Evolutionary conservation across 2,113 vertebrate species (phyloP).

Genomic region (Oryzias woworae): DNA sequence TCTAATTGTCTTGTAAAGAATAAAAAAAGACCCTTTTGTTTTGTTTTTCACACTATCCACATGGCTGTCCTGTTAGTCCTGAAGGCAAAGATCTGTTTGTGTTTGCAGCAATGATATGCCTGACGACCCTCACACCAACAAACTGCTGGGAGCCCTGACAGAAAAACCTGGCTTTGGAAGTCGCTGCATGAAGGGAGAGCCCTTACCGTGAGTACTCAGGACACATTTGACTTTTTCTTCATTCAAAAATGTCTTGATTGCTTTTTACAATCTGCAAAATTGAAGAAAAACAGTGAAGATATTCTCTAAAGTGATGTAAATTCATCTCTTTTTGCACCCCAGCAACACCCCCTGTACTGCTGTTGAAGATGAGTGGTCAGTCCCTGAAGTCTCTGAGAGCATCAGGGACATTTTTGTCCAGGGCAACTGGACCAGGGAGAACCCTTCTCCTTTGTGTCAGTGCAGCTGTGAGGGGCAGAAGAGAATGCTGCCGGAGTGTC

Average conservation of each 20-base stretch:
- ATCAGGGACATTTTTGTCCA: conserved; percentile 80
- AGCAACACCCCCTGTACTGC: conserved; percentile 80
- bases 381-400: conserved; percentile 74
- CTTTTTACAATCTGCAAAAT: neutral
- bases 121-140: conserved; percentile 81
- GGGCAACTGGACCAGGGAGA: conserved; percentile 94
- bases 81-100: neutral
- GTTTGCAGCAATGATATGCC: conserved; percentile 89
- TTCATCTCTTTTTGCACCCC: neutral
- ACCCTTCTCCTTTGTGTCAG: conserved; percentile 90
- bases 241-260: neutral
- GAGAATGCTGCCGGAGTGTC: conserved; percentile 94
- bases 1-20: no score
- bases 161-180: conserved; percentile 87
- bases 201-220: conserved; percentile 81
- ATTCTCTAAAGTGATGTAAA: neutral
- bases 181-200: conserved; percentile 84
- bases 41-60: neutral
- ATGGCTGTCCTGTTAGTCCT: neutral
- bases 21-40: no score
- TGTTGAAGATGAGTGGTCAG: conserved; percentile 80
- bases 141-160: conserved; percentile 82
- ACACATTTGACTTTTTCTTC: neutral
- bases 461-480: conserved; percentile 90
- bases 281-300: neutral